Evolutionary conservation across 2,113 vertebrate genomes (phyloP).

Genomic region (Neoarius graeffei): DNA sequence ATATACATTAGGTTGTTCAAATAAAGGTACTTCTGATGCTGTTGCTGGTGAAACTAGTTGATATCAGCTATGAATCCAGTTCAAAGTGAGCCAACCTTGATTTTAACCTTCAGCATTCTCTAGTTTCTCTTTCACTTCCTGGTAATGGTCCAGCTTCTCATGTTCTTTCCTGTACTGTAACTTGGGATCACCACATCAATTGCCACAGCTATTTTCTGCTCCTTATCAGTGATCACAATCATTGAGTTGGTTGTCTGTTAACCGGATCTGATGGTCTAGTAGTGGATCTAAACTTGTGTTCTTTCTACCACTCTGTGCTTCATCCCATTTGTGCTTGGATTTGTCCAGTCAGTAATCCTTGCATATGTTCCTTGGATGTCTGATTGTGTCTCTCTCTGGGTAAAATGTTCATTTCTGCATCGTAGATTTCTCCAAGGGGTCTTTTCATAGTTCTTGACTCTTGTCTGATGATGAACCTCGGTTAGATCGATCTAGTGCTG

Average conservation of each 20-base stretch:
- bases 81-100: not conserved
- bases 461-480: not conserved
- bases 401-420: not conserved
- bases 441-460: not conserved
- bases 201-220: not conserved
- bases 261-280: not conserved
- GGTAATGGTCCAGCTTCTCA: not conserved
- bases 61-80: not conserved
- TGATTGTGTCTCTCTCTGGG: not conserved
- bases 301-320: not conserved
- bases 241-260: not conserved
- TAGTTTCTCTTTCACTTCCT: not conserved
- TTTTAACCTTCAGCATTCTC: slow-evolving; percentile 3
- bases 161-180: not conserved
- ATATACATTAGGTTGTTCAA: not conserved
- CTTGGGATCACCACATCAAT: not conserved
- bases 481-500: not conserved
- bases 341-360: not conserved
- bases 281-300: not conserved
- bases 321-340: not conserved
- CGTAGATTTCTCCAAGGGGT: not conserved
- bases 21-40: not conserved
- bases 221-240: not conserved
- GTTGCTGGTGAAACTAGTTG: not conserved
- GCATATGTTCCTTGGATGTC: not conserved